These are phyloP conservation scores for Danaus melanippus DNA, from an alignment of 1,140 invertebrate species.

Conservation along the genomic window DNA sequence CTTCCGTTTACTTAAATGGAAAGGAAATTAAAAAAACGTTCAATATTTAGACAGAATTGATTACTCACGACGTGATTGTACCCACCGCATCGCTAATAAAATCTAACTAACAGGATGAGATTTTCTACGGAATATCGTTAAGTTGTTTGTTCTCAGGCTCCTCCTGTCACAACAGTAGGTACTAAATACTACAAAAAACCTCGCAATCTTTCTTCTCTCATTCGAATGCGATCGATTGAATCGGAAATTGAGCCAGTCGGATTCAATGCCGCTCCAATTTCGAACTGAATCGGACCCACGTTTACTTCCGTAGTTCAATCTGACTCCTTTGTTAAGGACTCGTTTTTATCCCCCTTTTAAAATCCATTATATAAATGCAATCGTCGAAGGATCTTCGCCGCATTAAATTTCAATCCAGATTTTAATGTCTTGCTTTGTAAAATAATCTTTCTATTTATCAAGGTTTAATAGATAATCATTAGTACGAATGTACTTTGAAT, in stretches of 20 bases:
- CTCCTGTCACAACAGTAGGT: slow-evolving; percentile 50
- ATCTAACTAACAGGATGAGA: slow-evolving; percentile 62
- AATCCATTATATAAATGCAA: background rate
- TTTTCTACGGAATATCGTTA: slow-evolving; percentile 59
- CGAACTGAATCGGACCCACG: slow-evolving; percentile 41
- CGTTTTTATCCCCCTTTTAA: slow-evolving; percentile 5
- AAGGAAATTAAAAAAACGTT: slow-evolving; percentile 58
- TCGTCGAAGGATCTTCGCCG: too few relatives aligned
- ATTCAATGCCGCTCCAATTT: slow-evolving; percentile 34
- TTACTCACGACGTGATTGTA: slow-evolving; percentile 60
- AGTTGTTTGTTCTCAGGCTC: slow-evolving; percentile 47
- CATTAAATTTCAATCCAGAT: too few relatives aligned
- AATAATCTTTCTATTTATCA: too few relatives aligned
- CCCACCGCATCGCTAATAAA: slow-evolving; percentile 52
- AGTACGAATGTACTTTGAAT: too few relatives aligned
- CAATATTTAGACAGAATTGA: slow-evolving; percentile 69
- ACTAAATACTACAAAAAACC: slow-evolving; percentile 22
- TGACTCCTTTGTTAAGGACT: slow-evolving; percentile 12
- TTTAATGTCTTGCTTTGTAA: too few relatives aligned
- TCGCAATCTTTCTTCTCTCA: slow-evolving; percentile 27
- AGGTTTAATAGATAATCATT: too few relatives aligned
- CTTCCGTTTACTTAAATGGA: slow-evolving; percentile 39
- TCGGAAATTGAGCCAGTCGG: slow-evolving; percentile 47
- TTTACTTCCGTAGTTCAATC: slow-evolving; percentile 48
- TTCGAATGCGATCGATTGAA: slow-evolving; percentile 44